These are phyloP conservation scores for Chaetodon auriga DNA, from an alignment of 2,113 vertebrate genomes.

Conservation along the genomic window DNA sequence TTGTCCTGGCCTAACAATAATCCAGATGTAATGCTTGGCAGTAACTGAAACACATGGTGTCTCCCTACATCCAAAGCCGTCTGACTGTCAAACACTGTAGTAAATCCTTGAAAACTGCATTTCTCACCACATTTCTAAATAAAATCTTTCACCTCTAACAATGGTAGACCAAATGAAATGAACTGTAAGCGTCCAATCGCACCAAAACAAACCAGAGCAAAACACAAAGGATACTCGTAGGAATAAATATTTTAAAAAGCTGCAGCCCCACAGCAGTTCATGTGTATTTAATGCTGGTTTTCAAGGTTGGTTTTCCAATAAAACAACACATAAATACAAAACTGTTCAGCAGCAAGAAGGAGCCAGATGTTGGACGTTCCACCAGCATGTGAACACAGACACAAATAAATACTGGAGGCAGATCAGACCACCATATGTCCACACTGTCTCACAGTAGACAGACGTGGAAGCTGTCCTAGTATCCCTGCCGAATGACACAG, in stretches of 20 bases:
- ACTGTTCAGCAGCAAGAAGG: not conserved
- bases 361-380: not conserved
- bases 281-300: not conserved
- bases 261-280: not conserved
- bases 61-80: no score
- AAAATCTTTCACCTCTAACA: not conserved
- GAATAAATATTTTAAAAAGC: not conserved
- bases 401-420: not conserved
- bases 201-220: not conserved
- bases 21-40: not conserved
- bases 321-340: not conserved
- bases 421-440: not conserved
- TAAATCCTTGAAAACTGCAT: no score
- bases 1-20: no score
- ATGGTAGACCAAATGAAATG: not conserved
- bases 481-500: not conserved
- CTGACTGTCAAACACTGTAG: no score
- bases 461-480: not conserved
- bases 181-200: no score
- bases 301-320: not conserved
- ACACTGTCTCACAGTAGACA: not conserved
- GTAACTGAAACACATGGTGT: not conserved
- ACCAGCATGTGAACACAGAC: not conserved
- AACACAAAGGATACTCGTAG: not conserved
- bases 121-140: not conserved